Percentiles rank a stretch among this genome's conserved stretches.
Conservation (phyloP, 1,140 invertebrate genomes). For the Drosophila willistoni region DNA sequence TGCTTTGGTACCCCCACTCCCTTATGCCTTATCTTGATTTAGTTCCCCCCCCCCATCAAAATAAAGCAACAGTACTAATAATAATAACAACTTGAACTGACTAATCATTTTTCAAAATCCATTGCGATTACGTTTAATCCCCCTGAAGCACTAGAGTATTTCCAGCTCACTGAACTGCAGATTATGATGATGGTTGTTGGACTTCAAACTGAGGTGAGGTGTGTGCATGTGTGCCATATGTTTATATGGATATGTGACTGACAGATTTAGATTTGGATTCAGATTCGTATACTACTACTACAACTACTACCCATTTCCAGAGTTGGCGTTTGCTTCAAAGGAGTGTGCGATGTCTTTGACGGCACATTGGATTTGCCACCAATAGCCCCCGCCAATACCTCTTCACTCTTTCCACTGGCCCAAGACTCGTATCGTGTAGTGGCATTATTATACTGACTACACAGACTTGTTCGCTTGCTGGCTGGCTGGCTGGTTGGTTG, state of each 20-base stretch:
- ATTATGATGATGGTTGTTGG: conserved; percentile 24
- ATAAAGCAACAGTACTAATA: background rate
- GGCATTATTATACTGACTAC: conserved; percentile 12
- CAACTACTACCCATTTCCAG: background rate
- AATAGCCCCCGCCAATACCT: conserved; percentile 17
- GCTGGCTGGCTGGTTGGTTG: conserved; percentile 20
- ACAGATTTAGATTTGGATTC: conserved; percentile 63
- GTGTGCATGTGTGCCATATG: conserved; percentile 30
- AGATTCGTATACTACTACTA: conserved; percentile 28
- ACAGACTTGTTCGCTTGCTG: background rate
- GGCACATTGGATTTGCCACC: conserved; percentile 48
- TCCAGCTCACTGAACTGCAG: conserved; percentile 67
- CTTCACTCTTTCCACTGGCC: background rate
- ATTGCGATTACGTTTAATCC: conserved; percentile 72
- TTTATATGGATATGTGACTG: conserved; percentile 48
- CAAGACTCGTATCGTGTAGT: background rate
- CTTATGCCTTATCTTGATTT: conserved; percentile 23
- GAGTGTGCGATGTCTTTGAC: conserved; percentile 68
- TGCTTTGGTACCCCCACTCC: conserved; percentile 10
- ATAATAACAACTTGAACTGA: conserved; percentile 30
- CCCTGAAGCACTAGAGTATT: conserved; percentile 33
- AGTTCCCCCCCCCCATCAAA: background rate
- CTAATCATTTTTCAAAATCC: conserved; percentile 73
- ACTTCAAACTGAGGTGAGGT: conserved; percentile 1
- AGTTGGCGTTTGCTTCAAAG: conserved; percentile 59